Evolutionary conservation across 2,797 vertebrate genomes (phyloP).

Genomic region (Thripadectes ignobilis): DNA sequence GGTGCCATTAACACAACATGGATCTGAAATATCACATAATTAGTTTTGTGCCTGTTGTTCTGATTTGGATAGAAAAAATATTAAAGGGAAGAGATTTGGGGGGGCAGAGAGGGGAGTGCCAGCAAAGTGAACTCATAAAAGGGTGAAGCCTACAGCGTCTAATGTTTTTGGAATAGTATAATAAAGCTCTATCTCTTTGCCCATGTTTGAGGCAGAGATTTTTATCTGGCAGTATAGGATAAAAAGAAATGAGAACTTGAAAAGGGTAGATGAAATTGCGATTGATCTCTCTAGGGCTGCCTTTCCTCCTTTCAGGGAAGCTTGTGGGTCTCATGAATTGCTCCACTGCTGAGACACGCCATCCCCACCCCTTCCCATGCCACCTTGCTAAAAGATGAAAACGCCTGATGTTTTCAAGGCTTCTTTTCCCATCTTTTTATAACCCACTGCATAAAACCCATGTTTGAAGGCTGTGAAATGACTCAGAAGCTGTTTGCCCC

Average conservation of each 20-base stretch:
- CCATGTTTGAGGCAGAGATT: constrained; percentile 65
- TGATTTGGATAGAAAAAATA: constrained; percentile 62
- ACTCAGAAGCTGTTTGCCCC: constrained; percentile 56
- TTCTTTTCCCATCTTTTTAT: constrained; percentile 46
- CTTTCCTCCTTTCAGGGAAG: constrained; percentile 31
- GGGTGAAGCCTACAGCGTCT: constrained; percentile 38
- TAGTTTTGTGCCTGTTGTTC: constrained; percentile 77
- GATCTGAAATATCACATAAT: constrained; percentile 80
- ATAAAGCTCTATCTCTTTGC: constrained; percentile 70
- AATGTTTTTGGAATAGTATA: constrained; percentile 60
- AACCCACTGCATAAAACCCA: constrained; percentile 55
- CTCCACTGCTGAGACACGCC: background rate
- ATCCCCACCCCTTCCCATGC: constrained; percentile 14
- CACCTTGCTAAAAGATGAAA: constrained; percentile 17
- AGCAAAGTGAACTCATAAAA: constrained; percentile 56
- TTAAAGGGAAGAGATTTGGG: constrained; percentile 51
- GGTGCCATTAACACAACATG: constrained; percentile 76
- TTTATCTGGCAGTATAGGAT: constrained; percentile 52
- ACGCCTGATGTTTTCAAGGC: background rate
- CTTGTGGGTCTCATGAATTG: constrained; percentile 29
- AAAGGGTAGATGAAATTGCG: constrained; percentile 68
- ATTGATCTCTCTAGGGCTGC: constrained; percentile 67
- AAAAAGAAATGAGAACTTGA: constrained; percentile 72
- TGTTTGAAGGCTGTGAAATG: constrained; percentile 66
- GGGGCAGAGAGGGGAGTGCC: constrained; percentile 11